Conservation (phyloP, 2,113 vertebrate species). For the Planiliza haematocheilus region DNA sequence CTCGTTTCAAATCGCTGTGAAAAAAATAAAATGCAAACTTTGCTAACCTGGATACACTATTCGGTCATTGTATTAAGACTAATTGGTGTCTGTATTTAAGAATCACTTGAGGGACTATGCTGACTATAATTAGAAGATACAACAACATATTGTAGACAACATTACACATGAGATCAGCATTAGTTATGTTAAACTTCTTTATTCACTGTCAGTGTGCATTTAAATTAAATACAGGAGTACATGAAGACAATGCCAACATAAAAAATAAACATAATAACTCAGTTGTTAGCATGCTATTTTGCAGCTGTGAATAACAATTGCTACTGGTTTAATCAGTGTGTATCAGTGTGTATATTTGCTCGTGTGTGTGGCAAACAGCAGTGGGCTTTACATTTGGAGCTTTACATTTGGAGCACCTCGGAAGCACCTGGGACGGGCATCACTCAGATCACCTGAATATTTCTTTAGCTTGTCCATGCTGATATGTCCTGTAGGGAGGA, state of each 20-base stretch:
- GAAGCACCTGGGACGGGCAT: slow-evolving; percentile 57
- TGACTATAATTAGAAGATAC: neutral
- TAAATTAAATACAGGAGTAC: neutral
- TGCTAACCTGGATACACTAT: too few species aligned
- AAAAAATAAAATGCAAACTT: too few species aligned
- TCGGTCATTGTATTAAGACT: too few species aligned
- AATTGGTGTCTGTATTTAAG: too few species aligned
- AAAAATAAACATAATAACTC: slow-evolving; percentile 14
- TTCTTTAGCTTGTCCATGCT: slow-evolving; percentile 70
- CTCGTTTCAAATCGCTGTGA: too few species aligned
- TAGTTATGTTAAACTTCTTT: neutral
- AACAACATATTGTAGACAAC: neutral
- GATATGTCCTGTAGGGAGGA: slow-evolving; percentile 62
- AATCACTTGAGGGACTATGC: too few species aligned
- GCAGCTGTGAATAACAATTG: too few species aligned
- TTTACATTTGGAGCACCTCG: slow-evolving; percentile 59
- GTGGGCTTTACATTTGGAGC: slow-evolving; percentile 49
- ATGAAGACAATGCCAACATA: neutral
- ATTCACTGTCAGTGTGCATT: neutral
- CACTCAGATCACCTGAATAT: slow-evolving; percentile 74
- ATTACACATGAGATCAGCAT: neutral
- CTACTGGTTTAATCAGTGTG: neutral
- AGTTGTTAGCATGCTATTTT: too few species aligned
- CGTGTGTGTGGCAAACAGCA: slow-evolving; percentile 1
- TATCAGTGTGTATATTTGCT: neutral